A percentile compares a stretch with the other conserved stretches of the same genome.
Conservation (phyloP, 2,113 vertebrate genomes). For the Sprattus sprattus region DNA sequence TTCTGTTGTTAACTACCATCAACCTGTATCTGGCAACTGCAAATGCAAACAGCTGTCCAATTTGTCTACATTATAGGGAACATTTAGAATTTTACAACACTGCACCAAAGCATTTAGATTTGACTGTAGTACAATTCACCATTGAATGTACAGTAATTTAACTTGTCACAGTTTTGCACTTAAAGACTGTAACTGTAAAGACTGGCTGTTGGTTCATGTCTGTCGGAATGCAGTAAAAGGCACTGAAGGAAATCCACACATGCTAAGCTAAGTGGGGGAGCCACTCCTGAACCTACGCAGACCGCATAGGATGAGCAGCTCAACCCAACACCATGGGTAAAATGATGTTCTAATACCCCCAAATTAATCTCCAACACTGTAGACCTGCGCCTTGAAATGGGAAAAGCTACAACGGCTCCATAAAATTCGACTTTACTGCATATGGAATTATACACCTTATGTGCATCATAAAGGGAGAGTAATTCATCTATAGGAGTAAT, state of each 20-base stretch:
- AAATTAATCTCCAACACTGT: slow-evolving; percentile 47
- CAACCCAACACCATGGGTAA: slow-evolving; percentile 41
- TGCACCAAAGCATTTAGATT: neutral
- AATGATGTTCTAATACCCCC: slow-evolving; percentile 30
- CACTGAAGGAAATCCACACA: slow-evolving; percentile 13
- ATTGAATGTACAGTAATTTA: neutral
- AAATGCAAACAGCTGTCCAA: neutral
- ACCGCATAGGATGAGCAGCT: slow-evolving; percentile 43
- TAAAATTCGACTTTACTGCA: slow-evolving; percentile 68
- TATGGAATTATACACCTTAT: slow-evolving; percentile 71
- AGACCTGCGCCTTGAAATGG: slow-evolving; percentile 27
- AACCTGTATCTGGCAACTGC: neutral
- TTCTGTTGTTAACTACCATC: neutral
- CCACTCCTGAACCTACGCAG: slow-evolving; percentile 18
- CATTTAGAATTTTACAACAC: neutral
- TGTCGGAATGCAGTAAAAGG: neutral
- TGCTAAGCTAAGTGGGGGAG: slow-evolving; percentile 17
- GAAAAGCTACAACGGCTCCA: slow-evolving; percentile 55
- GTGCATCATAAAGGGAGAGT: slow-evolving; percentile 68
- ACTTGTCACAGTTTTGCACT: slow-evolving; percentile 1
- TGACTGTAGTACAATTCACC: neutral
- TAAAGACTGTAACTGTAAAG: neutral
- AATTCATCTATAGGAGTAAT: slow-evolving; percentile 67
- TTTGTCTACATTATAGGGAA: neutral
- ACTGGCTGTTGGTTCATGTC: neutral